Conservation (phyloP, 2,113 vertebrate genomes). For the Pelecanus crispus region DNA sequence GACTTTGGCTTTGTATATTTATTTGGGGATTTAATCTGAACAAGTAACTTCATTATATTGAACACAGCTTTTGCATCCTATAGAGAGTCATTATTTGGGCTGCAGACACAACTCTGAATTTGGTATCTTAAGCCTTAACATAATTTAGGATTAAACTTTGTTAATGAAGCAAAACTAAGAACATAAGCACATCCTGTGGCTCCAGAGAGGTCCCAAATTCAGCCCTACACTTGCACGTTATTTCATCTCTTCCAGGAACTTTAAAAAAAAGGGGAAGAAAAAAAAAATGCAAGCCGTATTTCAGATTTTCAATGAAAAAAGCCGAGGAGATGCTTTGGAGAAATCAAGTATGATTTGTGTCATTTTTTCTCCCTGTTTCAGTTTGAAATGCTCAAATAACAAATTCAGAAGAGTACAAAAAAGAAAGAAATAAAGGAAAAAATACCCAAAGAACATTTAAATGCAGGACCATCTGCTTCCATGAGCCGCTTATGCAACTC, state of each 20-base stretch:
- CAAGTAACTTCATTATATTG: not conserved
- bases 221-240: not conserved
- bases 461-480: not conserved
- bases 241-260: not conserved
- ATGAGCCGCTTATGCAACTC: not conserved
- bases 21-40: not conserved
- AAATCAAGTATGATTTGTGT: not conserved
- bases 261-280: not conserved
- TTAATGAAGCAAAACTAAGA: not conserved
- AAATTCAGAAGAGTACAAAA: not conserved
- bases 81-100: not conserved
- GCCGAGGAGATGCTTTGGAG: not conserved
- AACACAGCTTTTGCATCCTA: not conserved
- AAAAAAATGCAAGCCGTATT: rapidly evolving
- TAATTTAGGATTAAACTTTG: not conserved
- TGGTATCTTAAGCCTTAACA: not conserved
- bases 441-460: not conserved
- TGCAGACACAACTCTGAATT: not conserved
- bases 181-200: not conserved
- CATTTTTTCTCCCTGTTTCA: not conserved
- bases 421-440: not conserved
- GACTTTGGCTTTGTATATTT: not conserved
- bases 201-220: not conserved
- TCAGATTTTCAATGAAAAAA: not conserved
- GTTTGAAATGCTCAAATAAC: not conserved